Percentiles rank a stretch among this genome's conserved stretches.
Evolutionary conservation across 2,888 invertebrate species (phyloP).

Genomic region (Mythimna albipuncta): DNA sequence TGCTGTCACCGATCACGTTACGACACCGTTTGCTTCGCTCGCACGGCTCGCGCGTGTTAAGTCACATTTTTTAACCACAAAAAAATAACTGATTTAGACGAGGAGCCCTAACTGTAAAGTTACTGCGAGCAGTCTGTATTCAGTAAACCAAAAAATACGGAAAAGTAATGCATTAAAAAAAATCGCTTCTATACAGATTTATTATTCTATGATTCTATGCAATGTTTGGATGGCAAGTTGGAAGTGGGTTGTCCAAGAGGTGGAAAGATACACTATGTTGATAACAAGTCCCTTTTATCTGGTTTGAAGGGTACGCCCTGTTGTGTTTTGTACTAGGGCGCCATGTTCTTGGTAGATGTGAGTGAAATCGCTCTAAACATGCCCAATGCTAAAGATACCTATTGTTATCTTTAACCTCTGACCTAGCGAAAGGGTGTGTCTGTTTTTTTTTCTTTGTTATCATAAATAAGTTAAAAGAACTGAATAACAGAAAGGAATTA

Average conservation of each 20-base stretch:
- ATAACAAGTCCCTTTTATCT: slow-evolving; percentile 55
- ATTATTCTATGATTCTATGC: slow-evolving; percentile 32
- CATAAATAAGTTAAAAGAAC: too few species aligned
- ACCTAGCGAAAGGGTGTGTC: too few species aligned
- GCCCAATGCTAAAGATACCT: too few species aligned
- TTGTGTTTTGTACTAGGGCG: slow-evolving; percentile 17
- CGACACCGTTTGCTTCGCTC: not conserved
- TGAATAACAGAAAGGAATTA: too few species aligned
- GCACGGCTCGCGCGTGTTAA: not conserved
- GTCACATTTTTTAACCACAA: not conserved
- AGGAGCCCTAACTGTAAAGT: not conserved
- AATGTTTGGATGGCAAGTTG: slow-evolving; percentile 38
- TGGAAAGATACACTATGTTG: slow-evolving; percentile 59
- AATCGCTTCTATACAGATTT: slow-evolving; percentile 20
- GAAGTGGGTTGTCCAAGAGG: slow-evolving; percentile 50
- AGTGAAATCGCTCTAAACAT: not conserved
- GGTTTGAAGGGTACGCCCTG: slow-evolving; percentile 24
- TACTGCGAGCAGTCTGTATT: too few species aligned
- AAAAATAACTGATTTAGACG: not conserved
- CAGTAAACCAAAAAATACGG: too few species aligned
- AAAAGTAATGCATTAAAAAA: not conserved
- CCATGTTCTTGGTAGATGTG: not conserved
- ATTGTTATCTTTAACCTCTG: too few species aligned
- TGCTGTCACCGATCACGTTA: too few species aligned
- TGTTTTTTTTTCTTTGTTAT: too few species aligned